A percentile compares a stretch with the other conserved stretches of the same genome.
phyloP scores from a whole-genome alignment of 2,797 vertebrate genomes.

The Neosilurus mollespiculum region DNA sequence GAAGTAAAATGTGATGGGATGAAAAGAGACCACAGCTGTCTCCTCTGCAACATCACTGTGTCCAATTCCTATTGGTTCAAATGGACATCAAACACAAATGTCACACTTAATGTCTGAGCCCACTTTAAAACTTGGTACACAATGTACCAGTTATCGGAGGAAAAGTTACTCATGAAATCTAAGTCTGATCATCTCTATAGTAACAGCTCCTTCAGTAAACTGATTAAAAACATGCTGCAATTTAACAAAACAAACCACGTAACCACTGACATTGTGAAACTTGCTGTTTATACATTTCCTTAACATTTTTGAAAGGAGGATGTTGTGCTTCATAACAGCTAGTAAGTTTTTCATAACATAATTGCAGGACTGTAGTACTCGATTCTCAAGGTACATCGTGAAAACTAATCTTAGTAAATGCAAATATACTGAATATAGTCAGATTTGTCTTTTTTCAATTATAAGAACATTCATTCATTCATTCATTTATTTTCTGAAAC shows the following conservation, averaged over 20 bases:
- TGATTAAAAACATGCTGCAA: not conserved
- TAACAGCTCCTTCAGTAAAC: not conserved
- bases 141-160: conserved; percentile 17
- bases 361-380: too few species aligned
- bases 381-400: too few species aligned
- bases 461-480: too few species aligned
- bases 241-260: not conserved
- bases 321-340: too few species aligned
- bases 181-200: conserved; percentile 1
- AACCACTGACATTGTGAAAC: conserved; percentile 3
- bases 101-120: conserved; percentile 16
- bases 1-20: conserved; percentile 29
- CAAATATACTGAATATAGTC: too few species aligned
- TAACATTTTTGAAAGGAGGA: not conserved
- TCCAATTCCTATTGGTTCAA: conserved; percentile 35
- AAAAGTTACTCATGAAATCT: conserved; percentile 28
- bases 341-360: not conserved
- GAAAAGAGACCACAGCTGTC: conserved; percentile 27
- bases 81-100: conserved; percentile 34
- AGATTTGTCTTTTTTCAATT: too few species aligned
- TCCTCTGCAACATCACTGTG: conserved; percentile 15
- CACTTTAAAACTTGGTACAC: conserved; percentile 15
- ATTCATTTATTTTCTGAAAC: too few species aligned
- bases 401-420: too few species aligned
- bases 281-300: not conserved